Evolutionary conservation across 2,888 invertebrate genomes (phyloP).

Genomic region (Lysandra bellargus): DNA sequence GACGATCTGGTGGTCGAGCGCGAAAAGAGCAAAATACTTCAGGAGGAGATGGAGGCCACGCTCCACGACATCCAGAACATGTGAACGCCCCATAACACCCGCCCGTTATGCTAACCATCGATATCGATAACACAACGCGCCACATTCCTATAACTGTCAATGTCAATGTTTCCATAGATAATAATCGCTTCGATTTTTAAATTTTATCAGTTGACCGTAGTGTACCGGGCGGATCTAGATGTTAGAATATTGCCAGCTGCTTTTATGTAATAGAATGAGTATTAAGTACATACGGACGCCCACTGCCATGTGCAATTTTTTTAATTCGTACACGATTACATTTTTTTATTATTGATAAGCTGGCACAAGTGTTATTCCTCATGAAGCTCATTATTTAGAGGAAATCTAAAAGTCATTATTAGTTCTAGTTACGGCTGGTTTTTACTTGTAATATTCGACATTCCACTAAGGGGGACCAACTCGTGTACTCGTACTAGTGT

Average conservation of each 20-base stretch:
- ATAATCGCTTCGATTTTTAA: slow-evolving; percentile 36
- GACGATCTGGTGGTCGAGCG: slow-evolving; percentile 97
- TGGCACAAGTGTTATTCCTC: slow-evolving; percentile 62
- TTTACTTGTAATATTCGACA: slow-evolving; percentile 51
- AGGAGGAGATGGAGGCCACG: slow-evolving; percentile 99
- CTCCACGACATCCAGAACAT: slow-evolving; percentile 99
- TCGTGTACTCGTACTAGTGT: slow-evolving; percentile 21
- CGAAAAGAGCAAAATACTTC: slow-evolving; percentile 97
- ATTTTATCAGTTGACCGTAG: slow-evolving; percentile 44
- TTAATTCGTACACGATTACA: slow-evolving; percentile 62
- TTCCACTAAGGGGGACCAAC: slow-evolving; percentile 76
- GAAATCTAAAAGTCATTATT: slow-evolving; percentile 31
- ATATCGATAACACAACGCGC: slow-evolving; percentile 44
- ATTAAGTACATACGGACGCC: slow-evolving; percentile 64
- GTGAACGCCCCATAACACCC: slow-evolving; percentile 82
- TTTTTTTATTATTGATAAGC: slow-evolving; percentile 58
- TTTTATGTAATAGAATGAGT: slow-evolving; percentile 70
- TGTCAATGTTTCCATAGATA: slow-evolving; percentile 28
- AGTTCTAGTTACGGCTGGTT: slow-evolving; percentile 34
- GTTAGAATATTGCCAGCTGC: slow-evolving; percentile 78
- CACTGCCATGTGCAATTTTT: slow-evolving; percentile 79
- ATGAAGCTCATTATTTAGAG: slow-evolving; percentile 53
- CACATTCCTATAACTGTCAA: slow-evolving; percentile 37
- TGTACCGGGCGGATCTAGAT: slow-evolving; percentile 65
- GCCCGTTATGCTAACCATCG: slow-evolving; percentile 48